phyloP scores from a whole-genome alignment of 2,888 invertebrate species.

The Clanis bilineata region DNA sequence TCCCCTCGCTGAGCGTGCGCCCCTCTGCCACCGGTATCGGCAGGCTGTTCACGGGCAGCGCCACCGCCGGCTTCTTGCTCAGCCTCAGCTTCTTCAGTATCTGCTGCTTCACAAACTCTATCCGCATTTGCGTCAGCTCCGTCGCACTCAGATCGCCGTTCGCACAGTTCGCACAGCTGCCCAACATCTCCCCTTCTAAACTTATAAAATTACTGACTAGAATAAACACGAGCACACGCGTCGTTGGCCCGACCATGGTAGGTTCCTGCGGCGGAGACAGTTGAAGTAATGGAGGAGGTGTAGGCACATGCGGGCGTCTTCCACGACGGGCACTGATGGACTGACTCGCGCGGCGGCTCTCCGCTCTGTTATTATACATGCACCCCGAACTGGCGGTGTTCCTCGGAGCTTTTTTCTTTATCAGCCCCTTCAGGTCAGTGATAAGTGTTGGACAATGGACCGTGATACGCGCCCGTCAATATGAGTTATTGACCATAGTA shows the following conservation, averaged over 20 bases:
- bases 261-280: constrained; percentile 59
- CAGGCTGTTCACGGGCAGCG: constrained; percentile 83
- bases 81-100: constrained; percentile 90
- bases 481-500: constrained; percentile 8
- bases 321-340: constrained; percentile 44
- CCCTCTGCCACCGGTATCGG: constrained; percentile 90
- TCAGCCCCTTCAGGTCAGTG: constrained; percentile 17
- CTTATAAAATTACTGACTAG: constrained; percentile 61
- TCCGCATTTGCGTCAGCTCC: constrained; percentile 85
- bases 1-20: constrained; percentile 82
- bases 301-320: constrained; percentile 64
- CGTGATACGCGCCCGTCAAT: constrained; percentile 31
- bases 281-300: constrained; percentile 62
- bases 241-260: constrained; percentile 43
- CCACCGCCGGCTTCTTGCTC: constrained; percentile 87
- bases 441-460: constrained; percentile 42
- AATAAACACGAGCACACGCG: constrained; percentile 55
- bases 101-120: constrained; percentile 92
- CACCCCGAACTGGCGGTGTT: constrained; percentile 11
- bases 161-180: constrained; percentile 67
- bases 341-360: constrained; percentile 37
- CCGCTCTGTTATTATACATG: background rate
- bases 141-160: constrained; percentile 72
- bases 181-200: constrained; percentile 55
- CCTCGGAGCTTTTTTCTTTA: constrained; percentile 16